These are phyloP conservation scores for Drosophila jambulina DNA, from an alignment of 1,140 invertebrate genomes.

Conservation along the genomic window DNA sequence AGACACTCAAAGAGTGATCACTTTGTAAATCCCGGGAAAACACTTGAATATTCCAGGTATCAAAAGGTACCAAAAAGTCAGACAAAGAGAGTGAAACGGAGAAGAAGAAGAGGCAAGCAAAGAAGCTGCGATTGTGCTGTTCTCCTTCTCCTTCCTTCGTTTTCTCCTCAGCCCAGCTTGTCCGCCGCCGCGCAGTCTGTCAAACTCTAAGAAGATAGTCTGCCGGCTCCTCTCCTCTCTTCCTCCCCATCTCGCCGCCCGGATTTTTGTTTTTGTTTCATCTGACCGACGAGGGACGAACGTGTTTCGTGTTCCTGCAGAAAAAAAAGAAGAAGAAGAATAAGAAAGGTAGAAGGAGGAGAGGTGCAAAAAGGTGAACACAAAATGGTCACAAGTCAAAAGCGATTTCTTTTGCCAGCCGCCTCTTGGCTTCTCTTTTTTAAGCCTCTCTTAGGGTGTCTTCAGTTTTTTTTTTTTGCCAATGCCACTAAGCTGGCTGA, in stretches of 20 bases:
- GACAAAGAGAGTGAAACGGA: constrained; percentile 26
- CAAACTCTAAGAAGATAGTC: constrained; percentile 50
- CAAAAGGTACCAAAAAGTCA: constrained; percentile 50
- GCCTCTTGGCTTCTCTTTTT: constrained; percentile 17
- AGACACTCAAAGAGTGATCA: background rate
- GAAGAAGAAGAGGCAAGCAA: constrained; percentile 4
- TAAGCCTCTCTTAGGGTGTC: constrained; percentile 8
- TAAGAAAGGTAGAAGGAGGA: constrained; percentile 19
- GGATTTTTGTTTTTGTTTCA: constrained; percentile 68
- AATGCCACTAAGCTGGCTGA: constrained; percentile 67
- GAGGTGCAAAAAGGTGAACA: constrained; percentile 49
- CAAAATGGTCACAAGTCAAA: constrained; percentile 79
- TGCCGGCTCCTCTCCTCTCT: constrained; percentile 20
- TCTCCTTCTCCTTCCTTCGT: constrained; percentile 2
- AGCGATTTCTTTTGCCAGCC: constrained; percentile 57
- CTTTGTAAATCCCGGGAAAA: constrained; percentile 78
- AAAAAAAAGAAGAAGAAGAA: constrained; percentile 34
- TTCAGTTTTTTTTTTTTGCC: constrained; percentile 9
- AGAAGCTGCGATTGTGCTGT: constrained; percentile 31
- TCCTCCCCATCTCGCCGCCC: constrained; percentile 17
- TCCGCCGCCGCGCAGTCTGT: constrained; percentile 58
- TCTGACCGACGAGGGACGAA: constrained; percentile 70
- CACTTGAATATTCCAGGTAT: constrained; percentile 84
- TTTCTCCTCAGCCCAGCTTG: constrained; percentile 23
- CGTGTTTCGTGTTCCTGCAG: constrained; percentile 58